phyloP scores from a whole-genome alignment of 2,113 vertebrate species.

The Cephalopholis sonnerati region DNA sequence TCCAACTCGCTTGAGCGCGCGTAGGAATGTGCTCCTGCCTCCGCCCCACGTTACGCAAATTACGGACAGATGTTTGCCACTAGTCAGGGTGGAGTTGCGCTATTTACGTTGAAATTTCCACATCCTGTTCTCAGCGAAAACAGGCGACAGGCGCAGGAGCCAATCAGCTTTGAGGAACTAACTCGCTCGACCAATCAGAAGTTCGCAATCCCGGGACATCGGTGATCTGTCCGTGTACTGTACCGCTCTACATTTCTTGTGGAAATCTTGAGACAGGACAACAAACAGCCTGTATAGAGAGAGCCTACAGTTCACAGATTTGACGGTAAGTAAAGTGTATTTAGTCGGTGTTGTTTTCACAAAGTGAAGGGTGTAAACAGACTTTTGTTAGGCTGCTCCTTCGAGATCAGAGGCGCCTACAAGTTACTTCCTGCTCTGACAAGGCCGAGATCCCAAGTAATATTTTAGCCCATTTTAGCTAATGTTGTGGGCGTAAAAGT shows the following conservation, averaged over 20 bases:
- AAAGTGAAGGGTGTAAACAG: not conserved
- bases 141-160: conserved; percentile 45
- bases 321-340: conserved; percentile 63
- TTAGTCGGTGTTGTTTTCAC: not conserved
- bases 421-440: conserved; percentile 86
- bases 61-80: conserved; percentile 78
- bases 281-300: conserved; percentile 11
- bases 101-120: conserved; percentile 72
- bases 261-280: conserved; percentile 59
- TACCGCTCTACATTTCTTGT: conserved; percentile 69
- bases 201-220: conserved; percentile 70
- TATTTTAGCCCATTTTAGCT: conserved; percentile 50
- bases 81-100: conserved; percentile 82
- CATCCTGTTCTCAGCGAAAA: conserved; percentile 55
- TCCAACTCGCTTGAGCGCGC: conserved; percentile 74
- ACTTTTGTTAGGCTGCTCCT: conserved; percentile 31
- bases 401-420: conserved; percentile 65
- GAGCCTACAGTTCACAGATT: conserved; percentile 1
- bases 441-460: conserved; percentile 77
- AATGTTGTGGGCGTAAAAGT: conserved; percentile 19
- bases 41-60: conserved; percentile 72
- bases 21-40: conserved; percentile 69
- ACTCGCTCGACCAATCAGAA: conserved; percentile 77
- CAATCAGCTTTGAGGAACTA: conserved; percentile 64
- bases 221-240: conserved; percentile 35